These are phyloP conservation scores for Chaetogeoica ovagalla DNA, from an alignment of 2,888 invertebrate species.

Conservation along the genomic window DNA sequence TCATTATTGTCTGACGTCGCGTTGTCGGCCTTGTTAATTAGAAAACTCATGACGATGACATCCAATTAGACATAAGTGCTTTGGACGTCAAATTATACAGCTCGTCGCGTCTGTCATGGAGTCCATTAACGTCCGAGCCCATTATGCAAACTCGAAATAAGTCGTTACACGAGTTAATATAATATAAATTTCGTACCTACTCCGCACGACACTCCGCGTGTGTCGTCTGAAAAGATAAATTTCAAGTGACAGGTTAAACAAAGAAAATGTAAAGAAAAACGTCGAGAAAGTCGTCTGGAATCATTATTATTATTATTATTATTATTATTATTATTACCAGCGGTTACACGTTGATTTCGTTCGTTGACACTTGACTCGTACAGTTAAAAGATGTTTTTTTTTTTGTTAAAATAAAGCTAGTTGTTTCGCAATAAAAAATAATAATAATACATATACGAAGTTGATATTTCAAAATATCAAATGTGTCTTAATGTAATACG, in stretches of 20 bases:
- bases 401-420: too few relatives aligned
- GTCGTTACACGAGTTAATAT: constrained; percentile 32
- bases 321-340: not conserved
- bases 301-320: too few relatives aligned
- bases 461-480: too few relatives aligned
- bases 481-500: too few relatives aligned
- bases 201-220: not conserved
- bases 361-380: too few relatives aligned
- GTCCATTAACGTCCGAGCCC: constrained; percentile 43
- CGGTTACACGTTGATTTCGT: too few relatives aligned
- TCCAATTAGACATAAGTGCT: constrained; percentile 48
- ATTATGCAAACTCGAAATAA: constrained; percentile 40
- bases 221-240: constrained; percentile 11
- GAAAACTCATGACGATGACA: not conserved
- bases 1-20: too few relatives aligned
- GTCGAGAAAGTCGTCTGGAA: constrained; percentile 4
- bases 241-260: constrained; percentile 1
- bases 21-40: constrained; percentile 45
- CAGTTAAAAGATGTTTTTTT: too few relatives aligned
- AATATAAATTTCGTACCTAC: constrained; percentile 14
- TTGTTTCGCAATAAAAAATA: too few relatives aligned
- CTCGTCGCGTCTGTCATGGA: constrained; percentile 39
- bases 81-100: constrained; percentile 45
- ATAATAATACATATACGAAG: too few relatives aligned
- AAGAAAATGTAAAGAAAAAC: not conserved